Evolutionary conservation across 2,888 invertebrate genomes (phyloP).

Genomic region (Lepidonotus clava): DNA sequence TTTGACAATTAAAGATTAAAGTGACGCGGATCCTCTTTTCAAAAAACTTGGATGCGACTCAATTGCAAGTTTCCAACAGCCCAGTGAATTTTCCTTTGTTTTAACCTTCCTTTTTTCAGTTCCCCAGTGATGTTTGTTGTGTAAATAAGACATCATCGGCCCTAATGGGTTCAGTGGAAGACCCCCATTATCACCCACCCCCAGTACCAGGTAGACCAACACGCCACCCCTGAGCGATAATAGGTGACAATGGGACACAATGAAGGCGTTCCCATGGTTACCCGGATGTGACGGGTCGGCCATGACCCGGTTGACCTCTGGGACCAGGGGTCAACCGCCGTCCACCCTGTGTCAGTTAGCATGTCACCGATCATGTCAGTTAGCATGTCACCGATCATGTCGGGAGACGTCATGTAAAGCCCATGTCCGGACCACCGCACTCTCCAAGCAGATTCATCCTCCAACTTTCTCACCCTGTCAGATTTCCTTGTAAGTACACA

Average conservation of each 20-base stretch:
- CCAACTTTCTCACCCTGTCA: no score
- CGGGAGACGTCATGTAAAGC: background rate
- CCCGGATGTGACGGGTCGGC: background rate
- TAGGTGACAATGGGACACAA: background rate
- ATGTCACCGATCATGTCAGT: conserved; percentile 26
- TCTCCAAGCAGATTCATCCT: no score
- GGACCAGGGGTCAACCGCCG: background rate
- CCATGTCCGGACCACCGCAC: background rate
- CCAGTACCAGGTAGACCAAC: background rate
- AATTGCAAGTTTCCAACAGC: no score
- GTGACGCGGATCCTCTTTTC: no score
- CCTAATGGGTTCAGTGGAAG: background rate
- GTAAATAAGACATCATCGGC: no score
- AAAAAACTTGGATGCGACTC: no score
- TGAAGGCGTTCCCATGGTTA: conserved; percentile 15
- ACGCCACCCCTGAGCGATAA: background rate
- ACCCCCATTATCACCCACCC: background rate
- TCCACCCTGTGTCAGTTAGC: background rate
- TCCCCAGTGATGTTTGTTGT: no score
- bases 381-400: background rate
- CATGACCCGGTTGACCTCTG: background rate
- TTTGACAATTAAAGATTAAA: no score
- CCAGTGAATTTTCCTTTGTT: no score
- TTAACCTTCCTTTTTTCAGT: no score
- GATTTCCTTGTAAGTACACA: no score